phyloP scores from a whole-genome alignment of 1,140 invertebrate genomes.

The Neuroterus valhalla region DNA sequence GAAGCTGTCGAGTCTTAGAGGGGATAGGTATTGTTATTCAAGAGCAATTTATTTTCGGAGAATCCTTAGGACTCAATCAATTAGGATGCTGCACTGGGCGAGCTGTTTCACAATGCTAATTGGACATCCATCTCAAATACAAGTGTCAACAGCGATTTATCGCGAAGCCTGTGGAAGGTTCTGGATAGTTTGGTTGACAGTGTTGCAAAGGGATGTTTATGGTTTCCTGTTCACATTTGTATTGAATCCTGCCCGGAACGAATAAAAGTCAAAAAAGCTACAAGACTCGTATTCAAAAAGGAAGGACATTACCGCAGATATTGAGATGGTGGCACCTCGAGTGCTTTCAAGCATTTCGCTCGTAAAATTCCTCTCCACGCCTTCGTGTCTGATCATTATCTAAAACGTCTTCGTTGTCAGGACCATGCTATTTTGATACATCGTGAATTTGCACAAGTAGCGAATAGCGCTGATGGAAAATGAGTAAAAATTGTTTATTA shows the following conservation, averaged over 20 bases:
- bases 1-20: neutral
- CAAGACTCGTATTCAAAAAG: slow-evolving; percentile 4
- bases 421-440: neutral
- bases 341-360: slow-evolving; percentile 15
- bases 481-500: too few species aligned
- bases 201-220: slow-evolving; percentile 14
- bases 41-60: neutral
- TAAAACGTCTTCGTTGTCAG: slow-evolving; percentile 4
- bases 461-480: neutral
- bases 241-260: slow-evolving; percentile 2
- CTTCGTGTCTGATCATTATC: slow-evolving; percentile 15
- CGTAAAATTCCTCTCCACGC: slow-evolving; percentile 15
- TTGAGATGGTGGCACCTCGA: neutral
- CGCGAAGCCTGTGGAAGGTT: neutral
- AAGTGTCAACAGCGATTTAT: slow-evolving; percentile 1
- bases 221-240: slow-evolving; percentile 24
- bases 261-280: slow-evolving; percentile 18
- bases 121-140: slow-evolving; percentile 11
- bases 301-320: slow-evolving; percentile 21
- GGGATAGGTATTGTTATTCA: neutral
- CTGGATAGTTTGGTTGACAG: neutral
- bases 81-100: slow-evolving; percentile 3
- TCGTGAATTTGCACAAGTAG: neutral
- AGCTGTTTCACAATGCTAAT: slow-evolving; percentile 10
- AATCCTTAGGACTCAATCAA: slow-evolving; percentile 11